Percentiles rank a stretch among this genome's conserved stretches.
Conservation (phyloP, 2,797 vertebrate species). For the Gymnopithys bicolor region DNA sequence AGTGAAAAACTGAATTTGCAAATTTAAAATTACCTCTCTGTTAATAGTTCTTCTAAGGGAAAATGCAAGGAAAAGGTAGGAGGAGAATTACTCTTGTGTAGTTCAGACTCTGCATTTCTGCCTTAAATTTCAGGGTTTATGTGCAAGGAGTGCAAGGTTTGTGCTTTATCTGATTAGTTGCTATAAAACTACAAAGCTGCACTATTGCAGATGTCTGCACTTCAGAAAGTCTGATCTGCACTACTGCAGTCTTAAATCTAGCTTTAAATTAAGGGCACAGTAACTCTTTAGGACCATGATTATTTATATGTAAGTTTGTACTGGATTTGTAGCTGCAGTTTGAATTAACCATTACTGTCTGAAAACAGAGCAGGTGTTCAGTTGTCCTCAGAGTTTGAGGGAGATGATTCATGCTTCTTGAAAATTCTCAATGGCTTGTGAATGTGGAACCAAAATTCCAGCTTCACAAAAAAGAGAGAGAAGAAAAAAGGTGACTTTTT, state of each 20-base stretch:
- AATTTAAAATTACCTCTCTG: neutral
- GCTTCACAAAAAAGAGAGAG: neutral
- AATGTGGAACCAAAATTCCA: neutral
- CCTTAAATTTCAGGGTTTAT: neutral
- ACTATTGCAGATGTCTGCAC: neutral
- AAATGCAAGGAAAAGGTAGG: neutral
- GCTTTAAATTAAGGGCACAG: neutral
- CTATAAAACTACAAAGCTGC: neutral
- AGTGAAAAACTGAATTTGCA: neutral
- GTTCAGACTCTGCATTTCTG: neutral
- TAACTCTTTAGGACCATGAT: fast-evolving
- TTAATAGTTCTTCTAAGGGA: neutral
- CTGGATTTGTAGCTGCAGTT: neutral
- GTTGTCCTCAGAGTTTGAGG: neutral
- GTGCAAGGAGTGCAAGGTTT: neutral
- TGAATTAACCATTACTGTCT: neutral
- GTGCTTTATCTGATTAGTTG: neutral
- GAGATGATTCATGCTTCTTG: neutral
- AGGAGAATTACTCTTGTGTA: neutral
- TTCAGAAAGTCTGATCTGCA: neutral
- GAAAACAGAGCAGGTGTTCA: neutral
- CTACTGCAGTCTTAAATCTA: neutral
- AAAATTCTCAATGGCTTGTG: neutral
- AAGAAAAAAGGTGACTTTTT: neutral
- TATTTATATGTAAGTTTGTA: neutral